Evolutionary conservation across 2,797 vertebrate species (phyloP), one percentile per base, ranked within the genome.

Genomic region (Cottoperca gobio): DNA sequence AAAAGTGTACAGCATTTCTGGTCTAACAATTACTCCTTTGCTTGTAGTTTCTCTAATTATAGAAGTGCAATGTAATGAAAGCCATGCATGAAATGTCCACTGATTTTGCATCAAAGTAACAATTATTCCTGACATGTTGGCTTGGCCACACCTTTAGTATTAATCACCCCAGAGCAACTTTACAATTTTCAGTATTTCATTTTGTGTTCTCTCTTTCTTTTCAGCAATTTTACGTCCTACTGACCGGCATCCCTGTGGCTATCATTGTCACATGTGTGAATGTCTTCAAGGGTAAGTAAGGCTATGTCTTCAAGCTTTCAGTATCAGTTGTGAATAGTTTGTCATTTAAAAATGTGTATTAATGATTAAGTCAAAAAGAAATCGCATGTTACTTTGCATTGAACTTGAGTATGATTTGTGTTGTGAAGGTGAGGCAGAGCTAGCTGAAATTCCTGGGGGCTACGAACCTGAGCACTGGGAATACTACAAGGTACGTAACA

Each of bases 401-500:
- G 5, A 74, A n/a, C 33, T 24, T 35, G 31, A 21, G 1, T 74
- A 61, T 84, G 13, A 23, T 63, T n/a, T 80, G 21, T 81, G 40
- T 77, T 66, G 26, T 85, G 55, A 72, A 87, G 98, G 98, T 89
- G 95, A 98, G 82, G 96, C 97, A 70, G 95, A 99, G 86, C 93
- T 99, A 86, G 95, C 89, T 67, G 97, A 99, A 86, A 95, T 92
- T 78, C 97, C 98, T 4, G 97, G 99, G 84, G 96, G 74, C 59
- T 99, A 99, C 49, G 50, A 95, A 73, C 97, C 98, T n/a, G 96
- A 99, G 2, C 77, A 97, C 82, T 99, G 97, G 97, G 98, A 99
- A 75, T 95, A 95, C 83, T 93, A 96, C 78, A 94, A 94, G 93
- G 94, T 95, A 76, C 40, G 52, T 54, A 11, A 1, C 16, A 28